These are phyloP conservation scores for Elysia crispata DNA, from an alignment of 2,888 invertebrate species.

Conservation along the genomic window DNA sequence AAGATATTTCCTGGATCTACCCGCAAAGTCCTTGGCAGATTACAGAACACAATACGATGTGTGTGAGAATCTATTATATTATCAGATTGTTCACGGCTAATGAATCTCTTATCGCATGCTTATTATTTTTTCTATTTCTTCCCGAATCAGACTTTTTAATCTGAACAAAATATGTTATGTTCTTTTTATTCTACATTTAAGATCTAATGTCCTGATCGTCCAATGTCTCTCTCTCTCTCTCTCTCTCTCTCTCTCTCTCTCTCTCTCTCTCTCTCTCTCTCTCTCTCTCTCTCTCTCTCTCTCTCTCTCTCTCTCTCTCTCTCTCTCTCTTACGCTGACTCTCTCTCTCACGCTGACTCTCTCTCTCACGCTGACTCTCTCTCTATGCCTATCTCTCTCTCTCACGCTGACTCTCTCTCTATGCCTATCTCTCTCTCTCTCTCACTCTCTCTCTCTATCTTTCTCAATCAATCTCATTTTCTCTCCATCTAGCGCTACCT, in stretches of 20 bases:
- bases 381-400: constrained; percentile 9
- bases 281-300: neutral
- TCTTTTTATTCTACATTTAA: no score
- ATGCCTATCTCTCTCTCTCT: neutral
- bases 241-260: neutral
- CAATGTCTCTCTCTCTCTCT: no score
- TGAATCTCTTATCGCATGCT: no score
- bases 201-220: no score
- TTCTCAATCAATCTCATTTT: neutral
- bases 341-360: constrained; percentile 13
- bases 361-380: constrained; percentile 15
- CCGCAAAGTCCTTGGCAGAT: no score
- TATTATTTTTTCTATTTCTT: no score
- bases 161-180: no score
- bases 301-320: constrained; percentile 24
- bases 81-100: no score
- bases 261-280: neutral
- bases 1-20: no score
- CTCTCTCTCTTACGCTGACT: constrained; percentile 9
- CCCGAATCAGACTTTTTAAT: no score
- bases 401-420: neutral
- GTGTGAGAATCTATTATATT: no score
- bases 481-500: neutral
- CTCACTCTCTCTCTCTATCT: neutral
- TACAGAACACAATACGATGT: no score